Conservation (phyloP, 2,888 invertebrate species). For the Rhingia rostrata region DNA sequence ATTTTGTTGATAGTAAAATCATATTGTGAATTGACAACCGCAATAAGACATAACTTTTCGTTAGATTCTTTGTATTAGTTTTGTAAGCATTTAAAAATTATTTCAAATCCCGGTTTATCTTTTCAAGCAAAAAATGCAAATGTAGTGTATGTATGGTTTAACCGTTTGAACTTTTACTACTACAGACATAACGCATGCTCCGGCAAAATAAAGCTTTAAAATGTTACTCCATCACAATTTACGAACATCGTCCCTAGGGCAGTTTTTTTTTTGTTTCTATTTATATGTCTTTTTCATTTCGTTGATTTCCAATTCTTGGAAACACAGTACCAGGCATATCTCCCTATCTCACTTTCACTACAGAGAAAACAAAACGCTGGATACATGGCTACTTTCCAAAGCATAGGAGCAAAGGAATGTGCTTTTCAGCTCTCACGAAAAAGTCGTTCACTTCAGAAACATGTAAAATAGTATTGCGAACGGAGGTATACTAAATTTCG, state of each 20-base stretch:
- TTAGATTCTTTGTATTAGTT: no score
- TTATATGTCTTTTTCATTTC: not conserved
- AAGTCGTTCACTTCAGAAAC: conserved; percentile 57
- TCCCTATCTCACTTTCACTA: conserved; percentile 9
- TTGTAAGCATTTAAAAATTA: no score
- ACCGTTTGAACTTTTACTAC: conserved; percentile 53
- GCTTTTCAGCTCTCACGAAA: conserved; percentile 41
- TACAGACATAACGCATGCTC: conserved; percentile 42
- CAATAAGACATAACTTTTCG: no score
- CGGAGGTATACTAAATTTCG: conserved; percentile 44
- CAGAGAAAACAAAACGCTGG: not conserved
- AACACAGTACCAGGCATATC: not conserved
- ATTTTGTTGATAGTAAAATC: no score
- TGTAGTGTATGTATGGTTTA: no score
- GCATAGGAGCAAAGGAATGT: conserved; percentile 18
- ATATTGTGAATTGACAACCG: no score
- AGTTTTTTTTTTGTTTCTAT: not conserved
- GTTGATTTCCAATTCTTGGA: conserved; percentile 12
- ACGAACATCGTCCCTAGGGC: not conserved
- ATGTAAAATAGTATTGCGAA: conserved; percentile 52
- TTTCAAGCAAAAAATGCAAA: no score
- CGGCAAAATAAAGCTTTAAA: conserved; percentile 23
- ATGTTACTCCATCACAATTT: conserved; percentile 17
- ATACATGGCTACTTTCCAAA: conserved; percentile 52
- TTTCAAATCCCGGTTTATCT: no score